A percentile compares a stretch with the other conserved stretches of the same genome.
Evolutionary conservation across 2,888 invertebrate species (phyloP).

Genomic region (Hemistola chrysoprasaria): DNA sequence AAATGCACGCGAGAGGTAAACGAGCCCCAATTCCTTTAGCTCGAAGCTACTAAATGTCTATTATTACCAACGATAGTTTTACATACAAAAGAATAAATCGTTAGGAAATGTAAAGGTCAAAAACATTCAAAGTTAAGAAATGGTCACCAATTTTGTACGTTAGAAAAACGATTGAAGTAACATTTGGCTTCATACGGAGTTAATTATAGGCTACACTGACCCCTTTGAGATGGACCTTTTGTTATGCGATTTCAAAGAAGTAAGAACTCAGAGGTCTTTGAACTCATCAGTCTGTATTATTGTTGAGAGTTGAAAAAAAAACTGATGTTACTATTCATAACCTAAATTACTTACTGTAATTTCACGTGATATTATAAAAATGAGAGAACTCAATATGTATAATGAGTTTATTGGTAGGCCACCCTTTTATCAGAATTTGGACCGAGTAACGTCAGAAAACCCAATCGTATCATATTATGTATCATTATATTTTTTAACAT

Average conservation of each 20-base stretch:
- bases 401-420: background rate
- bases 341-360: too few relatives aligned
- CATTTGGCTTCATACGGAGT: conserved; percentile 60
- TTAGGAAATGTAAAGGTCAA: conserved; percentile 13
- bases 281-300: conserved; percentile 38
- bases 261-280: conserved; percentile 51
- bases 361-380: too few relatives aligned
- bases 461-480: conserved; percentile 4
- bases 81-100: too few relatives aligned
- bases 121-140: conserved; percentile 20
- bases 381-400: too few relatives aligned
- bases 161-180: conserved; percentile 57
- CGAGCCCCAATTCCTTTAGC: too few relatives aligned
- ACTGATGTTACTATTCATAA: too few relatives aligned
- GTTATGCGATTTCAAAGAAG: conserved; percentile 44
- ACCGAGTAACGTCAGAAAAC: background rate
- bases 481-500: conserved; percentile 20
- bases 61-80: too few relatives aligned
- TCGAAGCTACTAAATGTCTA: too few relatives aligned
- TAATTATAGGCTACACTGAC: conserved; percentile 72
- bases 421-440: conserved; percentile 10
- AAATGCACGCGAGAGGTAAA: too few relatives aligned
- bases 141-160: conserved; percentile 32
- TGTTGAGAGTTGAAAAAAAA: conserved; percentile 28
- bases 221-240: conserved; percentile 54